Evolutionary conservation across 2,888 invertebrate genomes (phyloP).

Genomic region (Vanessa cardui): DNA sequence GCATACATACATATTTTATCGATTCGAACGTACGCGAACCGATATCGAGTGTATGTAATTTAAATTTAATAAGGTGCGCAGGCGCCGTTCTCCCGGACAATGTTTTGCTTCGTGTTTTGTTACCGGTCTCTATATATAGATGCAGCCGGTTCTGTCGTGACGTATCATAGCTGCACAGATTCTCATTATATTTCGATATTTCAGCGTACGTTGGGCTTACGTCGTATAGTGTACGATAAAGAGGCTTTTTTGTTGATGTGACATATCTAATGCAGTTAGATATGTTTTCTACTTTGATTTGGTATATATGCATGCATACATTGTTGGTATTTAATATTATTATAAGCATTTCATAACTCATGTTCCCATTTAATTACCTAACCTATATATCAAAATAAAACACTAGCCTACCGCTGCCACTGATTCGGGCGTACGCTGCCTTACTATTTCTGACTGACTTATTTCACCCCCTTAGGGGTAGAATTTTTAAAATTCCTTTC

Average conservation of each 20-base stretch:
- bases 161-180: neutral
- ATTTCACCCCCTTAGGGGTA: too few relatives aligned
- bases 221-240: neutral
- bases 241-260: neutral
- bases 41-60: neutral
- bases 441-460: too few relatives aligned
- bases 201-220: neutral
- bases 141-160: neutral
- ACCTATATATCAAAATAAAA: too few relatives aligned
- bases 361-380: too few relatives aligned
- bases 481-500: too few relatives aligned
- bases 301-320: too few relatives aligned
- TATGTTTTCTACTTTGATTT: too few relatives aligned
- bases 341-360: too few relatives aligned
- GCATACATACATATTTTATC: neutral
- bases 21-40: neutral
- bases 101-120: neutral
- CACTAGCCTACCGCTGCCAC: too few relatives aligned
- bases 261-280: neutral
- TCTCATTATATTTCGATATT: slow-evolving; percentile 8
- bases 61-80: slow-evolving; percentile 2
- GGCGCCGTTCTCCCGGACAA: neutral
- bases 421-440: too few relatives aligned
- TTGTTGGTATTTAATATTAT: too few relatives aligned
- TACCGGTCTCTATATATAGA: slow-evolving; percentile 8